A percentile compares a stretch with the other conserved stretches of the same genome.
phyloP scores from a whole-genome alignment of 2,797 vertebrate genomes.

The Sparidentex hasta region DNA sequence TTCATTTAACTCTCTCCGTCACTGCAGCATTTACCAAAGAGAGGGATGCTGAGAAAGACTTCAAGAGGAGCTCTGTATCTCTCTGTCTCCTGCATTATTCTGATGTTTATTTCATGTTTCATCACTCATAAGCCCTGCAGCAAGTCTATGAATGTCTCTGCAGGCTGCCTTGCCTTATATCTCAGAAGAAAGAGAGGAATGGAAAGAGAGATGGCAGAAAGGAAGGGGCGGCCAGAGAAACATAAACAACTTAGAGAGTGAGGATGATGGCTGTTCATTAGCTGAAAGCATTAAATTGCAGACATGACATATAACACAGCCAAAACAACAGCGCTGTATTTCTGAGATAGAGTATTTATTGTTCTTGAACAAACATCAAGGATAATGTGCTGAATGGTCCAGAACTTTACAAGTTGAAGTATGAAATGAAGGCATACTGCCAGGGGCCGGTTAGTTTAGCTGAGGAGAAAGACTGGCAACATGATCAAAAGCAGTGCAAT shows the following conservation, averaged over 20 bases:
- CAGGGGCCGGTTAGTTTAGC: background rate
- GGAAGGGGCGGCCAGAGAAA: slow-evolving; percentile 44
- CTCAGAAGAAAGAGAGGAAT: slow-evolving; percentile 44
- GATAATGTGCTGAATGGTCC: slow-evolving; percentile 1
- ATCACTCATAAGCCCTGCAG: slow-evolving; percentile 64
- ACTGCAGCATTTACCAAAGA: slow-evolving; percentile 42
- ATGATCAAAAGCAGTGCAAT: too few species aligned
- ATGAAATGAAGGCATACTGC: background rate
- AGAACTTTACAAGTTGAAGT: slow-evolving; percentile 13
- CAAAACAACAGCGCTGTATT: slow-evolving; percentile 8
- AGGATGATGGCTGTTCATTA: slow-evolving; percentile 42
- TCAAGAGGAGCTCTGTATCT: slow-evolving; percentile 25
- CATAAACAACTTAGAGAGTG: slow-evolving; percentile 31
- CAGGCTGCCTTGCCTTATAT: slow-evolving; percentile 45
- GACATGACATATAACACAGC: slow-evolving; percentile 6
- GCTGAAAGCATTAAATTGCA: slow-evolving; percentile 18
- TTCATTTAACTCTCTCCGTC: slow-evolving; percentile 60
- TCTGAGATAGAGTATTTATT: slow-evolving; percentile 4
- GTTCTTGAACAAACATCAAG: slow-evolving; percentile 2
- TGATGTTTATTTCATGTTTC: slow-evolving; percentile 81
- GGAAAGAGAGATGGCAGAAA: slow-evolving; percentile 4
- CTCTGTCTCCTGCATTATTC: slow-evolving; percentile 55
- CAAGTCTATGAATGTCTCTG: slow-evolving; percentile 59
- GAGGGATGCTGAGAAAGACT: slow-evolving; percentile 43
- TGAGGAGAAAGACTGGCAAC: background rate